phyloP scores from a whole-genome alignment of 64 coral and sea anemone genomes.

The Montipora efflorescens region DNA sequence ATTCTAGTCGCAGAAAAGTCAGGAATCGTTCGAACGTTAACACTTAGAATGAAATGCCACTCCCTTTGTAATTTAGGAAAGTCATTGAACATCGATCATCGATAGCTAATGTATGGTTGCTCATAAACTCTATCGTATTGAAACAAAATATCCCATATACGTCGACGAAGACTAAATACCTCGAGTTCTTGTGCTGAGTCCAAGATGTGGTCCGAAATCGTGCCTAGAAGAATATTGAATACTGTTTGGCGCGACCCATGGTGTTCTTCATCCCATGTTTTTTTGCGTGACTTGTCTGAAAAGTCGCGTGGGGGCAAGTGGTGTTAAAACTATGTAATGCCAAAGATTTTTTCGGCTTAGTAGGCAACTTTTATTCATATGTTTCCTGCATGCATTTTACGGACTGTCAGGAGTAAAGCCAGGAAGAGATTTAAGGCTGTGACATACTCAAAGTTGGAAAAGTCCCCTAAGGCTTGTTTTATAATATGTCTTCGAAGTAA shows the following conservation, averaged over 20 bases:
- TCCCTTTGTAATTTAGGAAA: neutral
- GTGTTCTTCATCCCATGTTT: neutral
- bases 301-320: neutral
- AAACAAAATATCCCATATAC: neutral
- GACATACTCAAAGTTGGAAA: too few relatives aligned
- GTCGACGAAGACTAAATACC: neutral
- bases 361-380: neutral
- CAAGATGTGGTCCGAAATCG: neutral
- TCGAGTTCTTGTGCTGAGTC: neutral
- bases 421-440: neutral
- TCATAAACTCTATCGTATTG: neutral
- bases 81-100: neutral
- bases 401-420: neutral
- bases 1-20: neutral
- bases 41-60: neutral
- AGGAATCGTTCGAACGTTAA: neutral
- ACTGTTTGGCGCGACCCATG: neutral
- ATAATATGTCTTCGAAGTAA: too few relatives aligned
- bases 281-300: conserved; percentile 4
- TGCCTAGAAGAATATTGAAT: too few relatives aligned
- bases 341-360: neutral
- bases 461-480: too few relatives aligned
- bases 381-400: neutral
- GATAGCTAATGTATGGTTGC: neutral
- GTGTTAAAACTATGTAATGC: neutral